These are phyloP conservation scores for Aegypius monachus DNA, from an alignment of 2,113 vertebrate species.

Conservation along the genomic window DNA sequence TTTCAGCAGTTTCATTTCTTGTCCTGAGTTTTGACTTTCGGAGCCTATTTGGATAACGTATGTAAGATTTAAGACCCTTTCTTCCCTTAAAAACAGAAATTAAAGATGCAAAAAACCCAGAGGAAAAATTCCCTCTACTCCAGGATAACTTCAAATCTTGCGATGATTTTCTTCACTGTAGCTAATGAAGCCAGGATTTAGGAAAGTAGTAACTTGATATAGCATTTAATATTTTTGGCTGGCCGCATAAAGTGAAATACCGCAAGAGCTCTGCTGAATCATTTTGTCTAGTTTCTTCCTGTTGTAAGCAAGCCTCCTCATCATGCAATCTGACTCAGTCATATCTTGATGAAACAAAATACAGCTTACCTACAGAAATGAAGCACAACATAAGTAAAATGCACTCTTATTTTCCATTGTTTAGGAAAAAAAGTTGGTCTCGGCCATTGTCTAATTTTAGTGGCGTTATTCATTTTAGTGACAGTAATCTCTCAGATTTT, in stretches of 20 bases:
- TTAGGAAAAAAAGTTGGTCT: too few relatives aligned
- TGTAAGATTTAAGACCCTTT: neutral
- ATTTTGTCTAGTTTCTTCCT: rapidly evolving
- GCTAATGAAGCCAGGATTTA: neutral
- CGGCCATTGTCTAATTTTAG: too few relatives aligned
- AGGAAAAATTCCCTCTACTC: neutral
- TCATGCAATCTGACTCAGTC: rapidly evolving
- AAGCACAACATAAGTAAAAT: neutral
- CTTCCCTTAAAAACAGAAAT: neutral
- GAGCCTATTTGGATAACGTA: neutral
- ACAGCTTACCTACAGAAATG: neutral
- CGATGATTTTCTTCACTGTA: rapidly evolving
- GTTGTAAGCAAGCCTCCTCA: neutral
- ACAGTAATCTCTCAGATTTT: rapidly evolving
- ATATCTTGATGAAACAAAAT: neutral
- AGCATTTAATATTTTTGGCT: neutral
- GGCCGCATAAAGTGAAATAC: neutral
- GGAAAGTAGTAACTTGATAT: neutral
- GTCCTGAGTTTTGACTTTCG: neutral
- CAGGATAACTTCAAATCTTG: neutral
- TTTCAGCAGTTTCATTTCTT: neutral
- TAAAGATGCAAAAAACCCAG: neutral
- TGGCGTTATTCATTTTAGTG: rapidly evolving
- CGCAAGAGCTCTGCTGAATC: neutral
- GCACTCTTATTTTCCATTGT: neutral